phyloP scores from a whole-genome alignment of 2,888 invertebrate species.

The Drosophila atripex region DNA sequence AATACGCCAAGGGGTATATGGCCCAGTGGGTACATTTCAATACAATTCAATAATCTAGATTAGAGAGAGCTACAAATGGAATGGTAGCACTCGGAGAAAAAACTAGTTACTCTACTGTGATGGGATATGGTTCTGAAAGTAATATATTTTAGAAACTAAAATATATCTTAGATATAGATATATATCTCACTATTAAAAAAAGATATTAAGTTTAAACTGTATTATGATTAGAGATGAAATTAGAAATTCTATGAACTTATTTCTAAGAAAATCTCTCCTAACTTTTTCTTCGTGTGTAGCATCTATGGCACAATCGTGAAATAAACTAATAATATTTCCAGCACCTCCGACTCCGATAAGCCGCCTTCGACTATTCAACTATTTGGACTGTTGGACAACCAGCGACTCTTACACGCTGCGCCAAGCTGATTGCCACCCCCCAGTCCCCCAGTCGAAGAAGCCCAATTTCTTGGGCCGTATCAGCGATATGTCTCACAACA shows the following conservation, averaged over 20 bases:
- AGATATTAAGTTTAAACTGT: no score
- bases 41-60: conserved; percentile 67
- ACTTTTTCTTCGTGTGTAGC: not conserved
- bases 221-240: no score
- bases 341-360: conserved; percentile 34
- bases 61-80: conserved; percentile 48
- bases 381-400: conserved; percentile 43
- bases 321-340: conserved; percentile 44
- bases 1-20: conserved; percentile 34
- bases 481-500: conserved; percentile 67
- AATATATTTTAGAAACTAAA: no score
- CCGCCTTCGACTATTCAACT: conserved; percentile 7
- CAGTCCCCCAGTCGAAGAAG: not conserved
- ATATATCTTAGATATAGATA: no score
- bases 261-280: no score
- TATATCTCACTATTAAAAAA: no score
- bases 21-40: conserved; percentile 54
- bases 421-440: conserved; percentile 36
- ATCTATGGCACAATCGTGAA: conserved; percentile 33
- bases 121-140: no score
- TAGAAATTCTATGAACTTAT: no score
- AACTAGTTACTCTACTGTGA: no score
- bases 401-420: conserved; percentile 52
- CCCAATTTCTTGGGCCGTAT: conserved; percentile 37
- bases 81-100: conserved; percentile 4